These are phyloP conservation scores for Trichopoda pennipes DNA, from an alignment of 2,888 invertebrate genomes.

Conservation along the genomic window DNA sequence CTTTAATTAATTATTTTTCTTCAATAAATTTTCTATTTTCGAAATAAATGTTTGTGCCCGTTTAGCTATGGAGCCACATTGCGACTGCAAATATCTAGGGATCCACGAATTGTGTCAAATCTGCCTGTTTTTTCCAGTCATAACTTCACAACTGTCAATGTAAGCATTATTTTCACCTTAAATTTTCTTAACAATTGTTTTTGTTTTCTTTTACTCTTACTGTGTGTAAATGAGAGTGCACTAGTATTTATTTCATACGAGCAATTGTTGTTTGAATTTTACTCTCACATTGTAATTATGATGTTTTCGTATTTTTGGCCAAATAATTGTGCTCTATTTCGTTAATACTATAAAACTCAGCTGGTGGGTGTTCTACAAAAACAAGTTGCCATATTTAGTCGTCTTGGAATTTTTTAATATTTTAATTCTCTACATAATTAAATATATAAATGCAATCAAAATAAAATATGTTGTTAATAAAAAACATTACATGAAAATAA, in stretches of 20 bases:
- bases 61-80: constrained; percentile 61
- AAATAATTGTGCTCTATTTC: constrained; percentile 50
- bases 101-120: constrained; percentile 56
- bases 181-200: constrained; percentile 38
- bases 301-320: constrained; percentile 21
- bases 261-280: constrained; percentile 4
- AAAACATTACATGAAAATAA: too few species aligned
- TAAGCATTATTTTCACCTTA: constrained; percentile 45
- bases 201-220: constrained; percentile 27
- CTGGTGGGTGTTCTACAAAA: constrained; percentile 54
- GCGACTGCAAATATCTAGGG: constrained; percentile 58
- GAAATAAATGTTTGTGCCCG: constrained; percentile 34
- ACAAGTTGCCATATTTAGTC: constrained; percentile 45
- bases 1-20: constrained; percentile 7
- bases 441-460: too few species aligned
- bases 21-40: constrained; percentile 18
- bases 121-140: constrained; percentile 55
- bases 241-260: not conserved
- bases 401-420: too few species aligned
- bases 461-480: too few species aligned
- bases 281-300: constrained; percentile 7
- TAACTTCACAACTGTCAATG: constrained; percentile 60
- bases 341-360: constrained; percentile 23
- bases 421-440: too few species aligned
- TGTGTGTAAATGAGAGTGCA: constrained; percentile 47